Base-by-base conservation (phyloP, 2,797 vertebrate genomes). In the Xenentodon cancila region DNA sequence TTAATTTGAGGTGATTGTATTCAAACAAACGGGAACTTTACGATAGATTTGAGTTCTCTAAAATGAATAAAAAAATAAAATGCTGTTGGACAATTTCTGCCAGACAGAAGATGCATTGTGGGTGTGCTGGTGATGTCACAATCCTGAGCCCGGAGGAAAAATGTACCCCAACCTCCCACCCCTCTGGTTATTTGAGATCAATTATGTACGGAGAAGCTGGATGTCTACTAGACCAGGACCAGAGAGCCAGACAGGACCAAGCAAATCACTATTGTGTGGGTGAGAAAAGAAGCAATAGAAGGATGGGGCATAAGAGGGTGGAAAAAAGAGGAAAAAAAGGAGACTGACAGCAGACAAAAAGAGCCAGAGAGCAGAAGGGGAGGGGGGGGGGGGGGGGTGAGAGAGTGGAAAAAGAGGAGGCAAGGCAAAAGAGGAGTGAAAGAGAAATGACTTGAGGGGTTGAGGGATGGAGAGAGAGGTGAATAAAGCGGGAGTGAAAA, bases 401-500 rank as follows among this genome's bases (percentile, higher is more conserved):
- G 78, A 65, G 73, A 82, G 83, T 85, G 79, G 84, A 88, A 85
- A 89, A 87, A 89, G 84, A 85, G 83, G 75, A 86, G 84, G 77
- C 78, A 62, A 78, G 80, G 84, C 79, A 84, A 76, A 83, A 81
- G 85, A 90, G 82, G 73, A 87, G 80, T 85, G 84, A 85, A 87
- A 88, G 84, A 86, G 85, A 81, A 82, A 87, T 85, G 84, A 90
- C 81, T 85, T 70, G 61, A 88, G 88, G 84, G 84, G 84, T 84
- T 86, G 88, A 88, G 82, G 84, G 86, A 90, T 88, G 83, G 84
- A 85, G 88, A 64, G 81, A 84, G 83, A 86, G 82, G 81, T 87
- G 86, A 86, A 89, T 84, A 84, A 82, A 88, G 82, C 37, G 56
- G 62, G 68, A 79, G 81, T 75, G 75, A 85, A 79, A 30, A 85